A percentile compares a stretch with the other conserved stretches of the same genome.
phyloP scores from a whole-genome alignment of 2,888 invertebrate genomes.

The Leptopilina drosophilae region DNA sequence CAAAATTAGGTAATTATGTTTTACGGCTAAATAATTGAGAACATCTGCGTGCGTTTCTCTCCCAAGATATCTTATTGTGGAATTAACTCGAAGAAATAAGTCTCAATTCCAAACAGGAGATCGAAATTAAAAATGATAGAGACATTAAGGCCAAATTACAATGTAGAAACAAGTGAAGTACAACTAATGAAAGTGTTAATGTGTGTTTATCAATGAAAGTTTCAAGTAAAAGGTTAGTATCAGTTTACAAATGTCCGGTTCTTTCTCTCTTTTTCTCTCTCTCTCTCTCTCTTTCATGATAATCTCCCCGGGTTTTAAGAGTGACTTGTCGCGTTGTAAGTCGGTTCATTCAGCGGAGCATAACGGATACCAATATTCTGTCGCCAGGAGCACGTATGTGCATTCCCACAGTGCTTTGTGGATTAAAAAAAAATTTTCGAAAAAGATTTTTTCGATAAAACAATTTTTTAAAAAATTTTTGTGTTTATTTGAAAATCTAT shows the following conservation, averaged over 20 bases:
- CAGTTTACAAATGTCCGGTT: slow-evolving; percentile 31
- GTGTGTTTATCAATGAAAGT: slow-evolving; percentile 18
- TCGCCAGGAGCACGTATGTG: neutral
- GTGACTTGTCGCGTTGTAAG: slow-evolving; percentile 37
- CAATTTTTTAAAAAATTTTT: no score
- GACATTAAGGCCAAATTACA: neutral
- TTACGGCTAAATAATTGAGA: no score
- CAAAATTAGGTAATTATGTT: no score
- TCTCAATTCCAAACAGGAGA: neutral
- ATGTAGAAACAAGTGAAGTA: neutral
- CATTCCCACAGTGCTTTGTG: slow-evolving; percentile 32
- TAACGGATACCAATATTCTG: slow-evolving; percentile 21
- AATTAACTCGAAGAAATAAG: no score
- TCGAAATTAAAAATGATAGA: neutral
- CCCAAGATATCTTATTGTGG: no score
- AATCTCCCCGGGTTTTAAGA: slow-evolving; percentile 32
- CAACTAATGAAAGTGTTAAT: slow-evolving; percentile 11
- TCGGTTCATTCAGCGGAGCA: slow-evolving; percentile 17
- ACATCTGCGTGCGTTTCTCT: no score
- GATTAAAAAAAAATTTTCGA: slow-evolving; percentile 10
- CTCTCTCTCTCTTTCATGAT: slow-evolving; percentile 10
- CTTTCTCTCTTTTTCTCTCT: no score
- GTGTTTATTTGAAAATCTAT: no score
- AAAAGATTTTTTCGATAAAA: no score
- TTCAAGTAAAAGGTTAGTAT: slow-evolving; percentile 25